Percentiles rank a stretch among this genome's conserved stretches.
These are phyloP conservation scores for Nannospalax galili DNA, from an alignment of 2,113 vertebrate species.

Conservation along the genomic window DNA sequence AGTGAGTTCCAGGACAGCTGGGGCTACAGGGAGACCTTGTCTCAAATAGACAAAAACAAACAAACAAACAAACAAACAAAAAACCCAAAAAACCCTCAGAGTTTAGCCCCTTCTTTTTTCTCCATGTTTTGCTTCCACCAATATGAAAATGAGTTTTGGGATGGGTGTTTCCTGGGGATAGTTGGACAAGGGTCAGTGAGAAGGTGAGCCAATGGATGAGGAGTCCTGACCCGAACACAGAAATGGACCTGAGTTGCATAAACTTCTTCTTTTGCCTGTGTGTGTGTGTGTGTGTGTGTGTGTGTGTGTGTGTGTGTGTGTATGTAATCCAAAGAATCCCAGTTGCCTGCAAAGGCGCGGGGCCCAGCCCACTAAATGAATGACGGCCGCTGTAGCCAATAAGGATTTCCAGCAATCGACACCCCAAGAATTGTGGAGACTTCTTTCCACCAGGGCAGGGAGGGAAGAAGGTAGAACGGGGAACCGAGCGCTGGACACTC, in stretches of 20 bases:
- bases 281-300: too few species aligned
- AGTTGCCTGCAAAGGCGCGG: too few species aligned
- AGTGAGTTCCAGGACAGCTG: too few species aligned
- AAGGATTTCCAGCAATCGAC: neutral
- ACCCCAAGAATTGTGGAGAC: neutral
- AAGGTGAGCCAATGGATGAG: neutral
- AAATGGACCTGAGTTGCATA: neutral
- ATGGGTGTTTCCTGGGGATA: neutral
- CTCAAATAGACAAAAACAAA: too few species aligned
- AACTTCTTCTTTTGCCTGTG: neutral
- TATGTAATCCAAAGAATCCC: too few species aligned
- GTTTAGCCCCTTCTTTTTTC: neutral
- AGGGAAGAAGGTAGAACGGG: fast-evolving
- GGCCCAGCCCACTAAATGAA: neutral
- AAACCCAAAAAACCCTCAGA: neutral
- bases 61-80: too few species aligned
- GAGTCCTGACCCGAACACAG: neutral
- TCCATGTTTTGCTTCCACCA: neutral
- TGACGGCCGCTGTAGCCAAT: neutral
- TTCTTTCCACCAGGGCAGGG: neutral
- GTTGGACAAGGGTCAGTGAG: neutral
- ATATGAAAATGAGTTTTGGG: neutral
- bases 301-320: too few species aligned
- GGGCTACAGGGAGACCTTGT: too few species aligned
- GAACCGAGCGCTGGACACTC: constrained; percentile 83